Conservation (phyloP, 2,888 invertebrate species). For the Pedicia rivosa region DNA sequence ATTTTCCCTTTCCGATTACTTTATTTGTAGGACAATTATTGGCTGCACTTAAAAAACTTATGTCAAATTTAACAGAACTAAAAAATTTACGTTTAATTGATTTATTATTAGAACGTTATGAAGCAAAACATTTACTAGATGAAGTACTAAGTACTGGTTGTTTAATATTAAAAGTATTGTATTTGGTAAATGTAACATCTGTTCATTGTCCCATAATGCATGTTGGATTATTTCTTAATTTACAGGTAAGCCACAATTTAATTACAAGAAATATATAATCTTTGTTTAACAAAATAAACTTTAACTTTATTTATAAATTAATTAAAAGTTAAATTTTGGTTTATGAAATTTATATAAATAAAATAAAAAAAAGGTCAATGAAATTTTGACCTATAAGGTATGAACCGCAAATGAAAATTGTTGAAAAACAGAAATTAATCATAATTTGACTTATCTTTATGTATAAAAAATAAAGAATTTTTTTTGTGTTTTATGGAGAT, state of each 20-base stretch:
- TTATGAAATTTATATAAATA: too few species aligned
- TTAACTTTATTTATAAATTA: too few species aligned
- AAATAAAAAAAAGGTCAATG: too few species aligned
- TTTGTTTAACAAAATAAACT: too few species aligned
- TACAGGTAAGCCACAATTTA: constrained; percentile 38
- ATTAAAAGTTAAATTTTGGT: too few species aligned
- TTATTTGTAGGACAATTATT: constrained; percentile 46
- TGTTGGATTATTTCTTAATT: constrained; percentile 56
- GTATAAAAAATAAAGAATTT: too few species aligned
- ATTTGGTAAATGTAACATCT: constrained; percentile 59
- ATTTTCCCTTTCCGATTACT: constrained; percentile 8
- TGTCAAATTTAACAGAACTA: constrained; percentile 46
- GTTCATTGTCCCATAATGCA: constrained; percentile 52
- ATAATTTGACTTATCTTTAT: too few species aligned
- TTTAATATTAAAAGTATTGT: constrained; percentile 41
- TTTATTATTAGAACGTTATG: constrained; percentile 52
- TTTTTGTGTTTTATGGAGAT: too few species aligned
- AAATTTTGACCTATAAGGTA: too few species aligned
- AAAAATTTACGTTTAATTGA: constrained; percentile 51
- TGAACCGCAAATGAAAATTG: too few species aligned
- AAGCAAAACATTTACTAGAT: constrained; percentile 54
- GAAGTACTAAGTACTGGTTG: constrained; percentile 50
- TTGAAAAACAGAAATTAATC: too few species aligned
- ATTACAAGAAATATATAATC: too few species aligned
- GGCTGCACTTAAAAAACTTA: constrained; percentile 46